Evolutionary conservation across 2,797 vertebrate species (phyloP).

Genomic region (Vultur gryphus): DNA sequence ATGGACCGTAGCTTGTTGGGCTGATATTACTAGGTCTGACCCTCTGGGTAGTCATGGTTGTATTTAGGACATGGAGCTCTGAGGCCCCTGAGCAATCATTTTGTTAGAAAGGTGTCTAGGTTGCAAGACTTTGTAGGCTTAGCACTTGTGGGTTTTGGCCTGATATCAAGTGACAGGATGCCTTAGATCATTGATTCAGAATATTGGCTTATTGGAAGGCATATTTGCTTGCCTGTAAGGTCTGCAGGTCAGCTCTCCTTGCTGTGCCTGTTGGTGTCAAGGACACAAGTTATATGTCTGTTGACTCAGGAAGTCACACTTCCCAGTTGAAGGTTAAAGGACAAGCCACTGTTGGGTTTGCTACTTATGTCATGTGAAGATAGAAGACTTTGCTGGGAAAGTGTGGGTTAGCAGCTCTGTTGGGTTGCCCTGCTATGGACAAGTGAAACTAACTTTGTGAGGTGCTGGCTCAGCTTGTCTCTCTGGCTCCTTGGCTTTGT

Average conservation of each 20-base stretch:
- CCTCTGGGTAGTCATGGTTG: background rate
- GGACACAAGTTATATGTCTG: background rate
- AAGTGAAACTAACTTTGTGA: background rate
- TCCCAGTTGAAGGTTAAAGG: background rate
- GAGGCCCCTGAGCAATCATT: background rate
- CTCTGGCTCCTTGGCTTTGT: background rate
- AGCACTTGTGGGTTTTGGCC: background rate
- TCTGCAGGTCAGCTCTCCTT: background rate
- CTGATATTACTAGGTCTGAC: background rate
- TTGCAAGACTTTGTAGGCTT: background rate
- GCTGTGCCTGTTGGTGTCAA: background rate
- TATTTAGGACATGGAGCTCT: background rate
- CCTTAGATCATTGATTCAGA: background rate
- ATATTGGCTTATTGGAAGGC: background rate
- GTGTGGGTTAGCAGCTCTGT: background rate
- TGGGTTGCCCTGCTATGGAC: background rate
- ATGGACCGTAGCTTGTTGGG: background rate
- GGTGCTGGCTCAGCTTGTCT: background rate
- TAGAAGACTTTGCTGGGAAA: background rate
- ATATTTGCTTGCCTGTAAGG: background rate
- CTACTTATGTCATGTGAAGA: background rate
- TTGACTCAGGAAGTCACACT: background rate
- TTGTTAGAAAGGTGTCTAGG: background rate
- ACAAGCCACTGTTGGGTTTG: background rate
- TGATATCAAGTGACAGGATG: background rate